Percentiles rank a stretch among this genome's conserved stretches.
phyloP scores from a whole-genome alignment of 2,113 vertebrate genomes.

The Ctenomys sociabilis region DNA sequence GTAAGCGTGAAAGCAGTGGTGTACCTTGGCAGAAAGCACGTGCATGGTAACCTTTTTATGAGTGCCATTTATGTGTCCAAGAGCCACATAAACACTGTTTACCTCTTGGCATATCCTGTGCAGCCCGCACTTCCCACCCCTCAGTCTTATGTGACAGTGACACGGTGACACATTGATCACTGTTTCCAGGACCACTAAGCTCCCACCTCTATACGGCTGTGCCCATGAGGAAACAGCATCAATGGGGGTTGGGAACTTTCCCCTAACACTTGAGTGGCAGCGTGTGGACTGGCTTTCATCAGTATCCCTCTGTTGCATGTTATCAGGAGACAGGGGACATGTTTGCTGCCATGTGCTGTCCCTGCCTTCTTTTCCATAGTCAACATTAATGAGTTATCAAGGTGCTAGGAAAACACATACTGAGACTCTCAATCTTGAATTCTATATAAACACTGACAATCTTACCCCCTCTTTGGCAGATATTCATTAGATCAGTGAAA shows the following conservation, averaged over 20 bases:
- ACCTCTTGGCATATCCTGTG: slow-evolving; percentile 64
- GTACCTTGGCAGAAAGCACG: slow-evolving; percentile 69
- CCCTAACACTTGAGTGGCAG: neutral
- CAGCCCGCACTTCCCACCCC: slow-evolving; percentile 18
- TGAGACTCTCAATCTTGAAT: slow-evolving; percentile 4
- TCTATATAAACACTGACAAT: neutral
- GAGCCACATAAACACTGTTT: slow-evolving; percentile 36
- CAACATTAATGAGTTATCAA: slow-evolving; percentile 4
- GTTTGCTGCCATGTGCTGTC: neutral
- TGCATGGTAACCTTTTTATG: slow-evolving; percentile 54
- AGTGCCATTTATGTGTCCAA: slow-evolving; percentile 67
- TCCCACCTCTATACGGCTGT: slow-evolving; percentile 22
- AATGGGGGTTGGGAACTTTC: neutral
- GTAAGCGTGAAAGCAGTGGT: slow-evolving; percentile 73
- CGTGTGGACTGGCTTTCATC: slow-evolving; percentile 15
- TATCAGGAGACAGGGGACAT: neutral
- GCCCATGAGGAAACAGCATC: slow-evolving; percentile 41
- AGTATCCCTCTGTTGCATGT: neutral
- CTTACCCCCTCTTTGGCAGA: neutral
- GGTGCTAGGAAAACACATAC: neutral
- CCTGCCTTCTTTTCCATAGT: neutral
- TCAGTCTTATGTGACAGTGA: slow-evolving; percentile 51
- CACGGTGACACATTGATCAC: slow-evolving; percentile 29
- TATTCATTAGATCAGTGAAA: slow-evolving; percentile 34
- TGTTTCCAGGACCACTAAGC: slow-evolving; percentile 55